Percentiles rank a stretch among this genome's conserved stretches.
Evolutionary conservation across 1,140 invertebrate species (phyloP).

Genomic region (Potamilus streckersoni): DNA sequence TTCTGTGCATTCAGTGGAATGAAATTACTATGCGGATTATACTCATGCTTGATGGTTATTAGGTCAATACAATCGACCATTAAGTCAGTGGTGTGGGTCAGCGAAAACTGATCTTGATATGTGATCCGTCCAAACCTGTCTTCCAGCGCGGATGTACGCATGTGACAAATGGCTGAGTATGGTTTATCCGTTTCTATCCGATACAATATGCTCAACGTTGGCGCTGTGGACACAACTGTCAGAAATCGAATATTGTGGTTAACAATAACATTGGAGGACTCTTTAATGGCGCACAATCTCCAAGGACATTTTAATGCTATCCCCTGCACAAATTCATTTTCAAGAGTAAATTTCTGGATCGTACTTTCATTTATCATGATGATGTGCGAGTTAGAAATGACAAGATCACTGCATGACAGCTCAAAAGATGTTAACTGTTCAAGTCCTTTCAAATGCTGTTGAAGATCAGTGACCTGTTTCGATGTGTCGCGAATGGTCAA

Average conservation of each 20-base stretch:
- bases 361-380: conserved; percentile 14
- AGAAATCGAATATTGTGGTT: conserved; percentile 30
- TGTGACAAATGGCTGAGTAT: conserved; percentile 28
- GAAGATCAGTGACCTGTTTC: too few species aligned
- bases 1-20: conserved; percentile 16
- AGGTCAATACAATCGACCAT: conserved; percentile 26
- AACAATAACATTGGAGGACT: conserved; percentile 12
- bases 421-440: conserved; percentile 21
- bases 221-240: conserved; percentile 18
- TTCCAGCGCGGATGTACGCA: conserved; percentile 23
- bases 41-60: conserved; percentile 22
- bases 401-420: conserved; percentile 24
- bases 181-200: conserved; percentile 31
- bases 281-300: conserved; percentile 29
- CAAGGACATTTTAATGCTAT: conserved; percentile 26
- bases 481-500: too few species aligned
- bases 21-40: conserved; percentile 31
- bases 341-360: conserved; percentile 18
- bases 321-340: conserved; percentile 22
- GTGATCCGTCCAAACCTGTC: conserved; percentile 25
- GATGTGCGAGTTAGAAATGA: conserved; percentile 8
- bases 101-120: conserved; percentile 23
- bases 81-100: conserved; percentile 30
- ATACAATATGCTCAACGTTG: conserved; percentile 13
- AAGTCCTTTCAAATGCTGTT: conserved; percentile 4